phyloP scores from a whole-genome alignment of 2,888 invertebrate genomes.

The Patella pellucida region DNA sequence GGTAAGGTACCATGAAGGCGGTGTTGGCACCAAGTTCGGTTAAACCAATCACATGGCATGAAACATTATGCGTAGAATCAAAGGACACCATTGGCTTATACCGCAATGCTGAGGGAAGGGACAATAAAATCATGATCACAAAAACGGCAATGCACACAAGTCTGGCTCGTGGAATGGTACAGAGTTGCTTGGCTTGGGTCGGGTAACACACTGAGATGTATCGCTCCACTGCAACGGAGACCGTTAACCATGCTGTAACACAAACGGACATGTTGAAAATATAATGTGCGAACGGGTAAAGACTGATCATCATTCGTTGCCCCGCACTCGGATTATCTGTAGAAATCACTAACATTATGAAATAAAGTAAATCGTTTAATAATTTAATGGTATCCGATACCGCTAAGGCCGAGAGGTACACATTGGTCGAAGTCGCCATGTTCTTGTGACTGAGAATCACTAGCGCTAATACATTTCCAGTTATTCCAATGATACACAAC shows the following conservation, averaged over 20 bases:
- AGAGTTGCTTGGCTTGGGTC: slow-evolving; percentile 50
- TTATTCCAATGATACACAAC: slow-evolving; percentile 59
- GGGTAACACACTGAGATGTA: slow-evolving; percentile 66
- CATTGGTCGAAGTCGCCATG: slow-evolving; percentile 63
- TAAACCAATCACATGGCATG: slow-evolving; percentile 49
- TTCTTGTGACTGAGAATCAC: slow-evolving; percentile 57
- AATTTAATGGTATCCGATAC: slow-evolving; percentile 64
- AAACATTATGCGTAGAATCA: slow-evolving; percentile 46
- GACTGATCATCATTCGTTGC: slow-evolving; percentile 44
- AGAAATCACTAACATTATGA: slow-evolving; percentile 54
- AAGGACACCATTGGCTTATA: slow-evolving; percentile 55
- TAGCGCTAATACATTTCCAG: slow-evolving; percentile 58
- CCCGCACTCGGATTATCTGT: slow-evolving; percentile 42
- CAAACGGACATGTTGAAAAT: slow-evolving; percentile 63
- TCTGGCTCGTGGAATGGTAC: slow-evolving; percentile 47
- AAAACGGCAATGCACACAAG: slow-evolving; percentile 60
- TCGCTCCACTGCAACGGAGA: slow-evolving; percentile 65
- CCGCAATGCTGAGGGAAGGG: slow-evolving; percentile 63
- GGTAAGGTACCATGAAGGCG: slow-evolving; percentile 60
- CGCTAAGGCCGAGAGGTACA: slow-evolving; percentile 62
- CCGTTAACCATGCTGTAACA: slow-evolving; percentile 66
- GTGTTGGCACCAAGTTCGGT: slow-evolving; percentile 58
- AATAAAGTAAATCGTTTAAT: slow-evolving; percentile 62
- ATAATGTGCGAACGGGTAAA: slow-evolving; percentile 67
- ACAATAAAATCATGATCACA: slow-evolving; percentile 57